Percentiles rank a stretch among this genome's conserved stretches.
These are phyloP conservation scores for Albula glossodonta DNA, from an alignment of 2,113 vertebrate genomes.

Conservation along the genomic window DNA sequence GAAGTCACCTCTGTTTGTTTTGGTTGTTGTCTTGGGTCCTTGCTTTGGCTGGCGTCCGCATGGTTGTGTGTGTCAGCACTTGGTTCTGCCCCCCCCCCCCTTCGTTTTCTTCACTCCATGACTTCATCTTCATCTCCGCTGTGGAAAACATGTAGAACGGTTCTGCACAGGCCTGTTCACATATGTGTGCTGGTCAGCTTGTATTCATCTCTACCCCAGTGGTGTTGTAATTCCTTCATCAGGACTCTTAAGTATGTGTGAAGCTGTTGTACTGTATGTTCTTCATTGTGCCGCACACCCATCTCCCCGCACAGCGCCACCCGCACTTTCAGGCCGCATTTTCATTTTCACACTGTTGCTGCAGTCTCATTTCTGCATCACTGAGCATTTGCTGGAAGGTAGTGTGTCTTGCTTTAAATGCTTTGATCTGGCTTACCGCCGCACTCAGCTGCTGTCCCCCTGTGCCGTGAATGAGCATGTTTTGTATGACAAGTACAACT, in stretches of 20 bases:
- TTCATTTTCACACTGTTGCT: not conserved
- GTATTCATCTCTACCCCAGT: not conserved
- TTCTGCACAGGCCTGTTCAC: not conserved
- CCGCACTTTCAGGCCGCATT: not conserved
- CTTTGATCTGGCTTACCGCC: not conserved
- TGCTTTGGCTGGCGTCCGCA: not conserved
- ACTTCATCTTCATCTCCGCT: not conserved
- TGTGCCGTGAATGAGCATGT: not conserved
- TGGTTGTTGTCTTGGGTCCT: not conserved
- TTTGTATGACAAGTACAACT: not conserved
- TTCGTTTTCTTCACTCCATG: not conserved
- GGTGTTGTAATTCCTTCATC: not conserved
- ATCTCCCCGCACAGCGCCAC: not conserved
- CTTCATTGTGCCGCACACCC: not conserved
- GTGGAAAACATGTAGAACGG: not conserved
- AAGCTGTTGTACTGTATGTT: not conserved
- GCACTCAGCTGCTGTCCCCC: not conserved
- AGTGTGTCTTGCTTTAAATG: not conserved
- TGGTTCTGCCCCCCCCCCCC: not conserved
- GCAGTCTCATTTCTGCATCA: not conserved
- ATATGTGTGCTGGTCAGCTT: not conserved
- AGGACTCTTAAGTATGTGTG: not conserved
- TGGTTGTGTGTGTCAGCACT: not conserved
- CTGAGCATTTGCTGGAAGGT: not conserved
- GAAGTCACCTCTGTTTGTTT: not conserved